phyloP scores from a whole-genome alignment of 2,113 vertebrate genomes.

The Antennarius striatus region DNA sequence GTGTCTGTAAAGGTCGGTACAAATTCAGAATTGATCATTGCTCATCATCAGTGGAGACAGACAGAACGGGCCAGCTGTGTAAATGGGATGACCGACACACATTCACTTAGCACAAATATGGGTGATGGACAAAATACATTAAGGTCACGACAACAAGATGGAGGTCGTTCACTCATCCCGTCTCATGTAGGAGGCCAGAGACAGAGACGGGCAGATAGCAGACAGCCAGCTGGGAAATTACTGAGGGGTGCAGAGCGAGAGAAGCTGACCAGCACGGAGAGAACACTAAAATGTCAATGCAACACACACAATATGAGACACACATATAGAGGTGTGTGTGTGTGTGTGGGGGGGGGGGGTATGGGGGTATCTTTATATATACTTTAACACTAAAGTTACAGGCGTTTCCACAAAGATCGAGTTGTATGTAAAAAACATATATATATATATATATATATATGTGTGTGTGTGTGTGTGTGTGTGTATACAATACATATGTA shows the following conservation, averaged over 20 bases:
- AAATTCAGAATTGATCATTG: constrained; percentile 51
- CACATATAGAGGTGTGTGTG: constrained; percentile 1
- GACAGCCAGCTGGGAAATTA: constrained; percentile 74
- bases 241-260: constrained; percentile 42
- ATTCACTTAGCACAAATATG: constrained; percentile 12
- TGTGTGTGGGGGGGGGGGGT: neutral
- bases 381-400: too few relatives aligned
- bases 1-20: constrained; percentile 57
- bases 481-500: too few relatives aligned
- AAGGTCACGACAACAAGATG: constrained; percentile 63
- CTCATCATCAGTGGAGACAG: constrained; percentile 40
- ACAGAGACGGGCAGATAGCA: constrained; percentile 60
- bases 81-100: constrained; percentile 4
- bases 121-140: constrained; percentile 42
- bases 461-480: too few relatives aligned
- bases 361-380: neutral
- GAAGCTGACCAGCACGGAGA: constrained; percentile 43
- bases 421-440: neutral
- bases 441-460: constrained; percentile 2
- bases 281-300: constrained; percentile 68
- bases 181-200: constrained; percentile 59
- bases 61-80: neutral
- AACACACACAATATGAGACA: constrained; percentile 48
- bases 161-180: constrained; percentile 47
- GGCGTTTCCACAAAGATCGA: too few relatives aligned